A percentile compares a stretch with the other conserved stretches of the same genome.
Evolutionary conservation across 2,113 vertebrate genomes (phyloP).

Genomic region (Sitta europaea): DNA sequence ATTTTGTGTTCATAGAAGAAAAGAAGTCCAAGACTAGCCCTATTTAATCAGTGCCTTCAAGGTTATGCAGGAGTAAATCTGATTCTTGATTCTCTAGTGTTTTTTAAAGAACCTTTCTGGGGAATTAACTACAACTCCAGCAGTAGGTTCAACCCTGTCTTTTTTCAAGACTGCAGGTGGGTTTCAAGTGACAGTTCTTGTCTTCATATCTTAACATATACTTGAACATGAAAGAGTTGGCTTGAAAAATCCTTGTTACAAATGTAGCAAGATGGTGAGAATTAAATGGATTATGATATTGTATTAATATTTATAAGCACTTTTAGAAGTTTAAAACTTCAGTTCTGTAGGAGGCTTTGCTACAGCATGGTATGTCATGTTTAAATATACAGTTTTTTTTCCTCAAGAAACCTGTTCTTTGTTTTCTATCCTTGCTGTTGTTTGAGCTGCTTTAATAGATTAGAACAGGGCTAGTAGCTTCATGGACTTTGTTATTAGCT

Average conservation of each 20-base stretch:
- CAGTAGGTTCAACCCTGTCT: not conserved
- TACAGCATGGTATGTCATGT: not conserved
- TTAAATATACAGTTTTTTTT: not conserved
- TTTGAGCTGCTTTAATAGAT: not conserved
- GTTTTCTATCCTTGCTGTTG: not conserved
- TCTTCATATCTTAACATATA: not conserved
- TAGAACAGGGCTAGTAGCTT: not conserved
- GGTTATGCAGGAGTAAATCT: accelerated
- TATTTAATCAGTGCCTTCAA: not conserved
- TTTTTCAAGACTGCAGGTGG: not conserved
- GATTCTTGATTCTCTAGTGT: not conserved
- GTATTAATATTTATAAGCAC: not conserved
- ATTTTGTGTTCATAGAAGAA: not conserved
- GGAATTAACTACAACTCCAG: not conserved
- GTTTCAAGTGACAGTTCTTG: not conserved
- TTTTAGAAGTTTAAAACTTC: not conserved
- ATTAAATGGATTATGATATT: not conserved
- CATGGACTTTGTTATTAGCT: not conserved
- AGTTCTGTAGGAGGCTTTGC: not conserved
- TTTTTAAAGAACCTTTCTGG: not conserved
- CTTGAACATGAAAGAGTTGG: not conserved
- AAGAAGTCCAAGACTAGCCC: not conserved
- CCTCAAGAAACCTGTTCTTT: not conserved
- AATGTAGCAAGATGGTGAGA: not conserved
- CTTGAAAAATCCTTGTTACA: not conserved